Evolutionary conservation across 2,113 vertebrate genomes (phyloP).

Genomic region (Microcebus tavaratra): DNA sequence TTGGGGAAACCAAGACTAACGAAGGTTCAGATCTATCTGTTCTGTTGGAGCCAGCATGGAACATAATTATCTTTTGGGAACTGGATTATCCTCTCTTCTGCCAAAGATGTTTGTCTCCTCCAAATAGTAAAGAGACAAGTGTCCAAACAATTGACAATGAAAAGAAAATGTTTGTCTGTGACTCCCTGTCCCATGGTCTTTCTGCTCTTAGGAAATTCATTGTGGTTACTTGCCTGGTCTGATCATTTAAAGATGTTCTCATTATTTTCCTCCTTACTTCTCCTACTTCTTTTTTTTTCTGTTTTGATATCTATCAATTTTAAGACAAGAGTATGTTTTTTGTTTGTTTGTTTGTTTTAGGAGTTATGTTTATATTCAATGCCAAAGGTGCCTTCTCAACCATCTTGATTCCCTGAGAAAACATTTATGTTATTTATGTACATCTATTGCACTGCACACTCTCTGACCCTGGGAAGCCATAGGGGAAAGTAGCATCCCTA

Average conservation of each 20-base stretch:
- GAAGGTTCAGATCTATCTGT: neutral
- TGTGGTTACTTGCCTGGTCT: neutral
- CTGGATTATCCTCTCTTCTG: neutral
- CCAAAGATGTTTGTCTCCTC: neutral
- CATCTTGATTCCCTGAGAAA: neutral
- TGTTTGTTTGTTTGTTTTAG: neutral
- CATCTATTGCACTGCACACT: neutral
- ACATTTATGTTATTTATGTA: neutral
- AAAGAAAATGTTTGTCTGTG: neutral
- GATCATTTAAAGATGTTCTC: neutral
- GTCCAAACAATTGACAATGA: neutral
- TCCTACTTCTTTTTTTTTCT: neutral
- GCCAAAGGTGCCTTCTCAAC: neutral
- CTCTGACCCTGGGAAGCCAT: neutral
- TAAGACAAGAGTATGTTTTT: neutral
- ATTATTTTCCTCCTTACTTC: neutral
- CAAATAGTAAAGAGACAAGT: neutral
- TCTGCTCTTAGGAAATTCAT: neutral
- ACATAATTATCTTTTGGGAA: neutral
- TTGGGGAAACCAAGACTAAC: neutral
- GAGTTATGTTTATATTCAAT: neutral
- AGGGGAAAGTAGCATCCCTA: neutral
- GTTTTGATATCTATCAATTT: neutral
- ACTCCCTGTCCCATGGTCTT: neutral
- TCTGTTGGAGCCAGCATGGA: neutral